Conservation (phyloP, 30 jellyfish, hydroid and myxozoan genomes). For the Turritopsis rubra region DNA sequence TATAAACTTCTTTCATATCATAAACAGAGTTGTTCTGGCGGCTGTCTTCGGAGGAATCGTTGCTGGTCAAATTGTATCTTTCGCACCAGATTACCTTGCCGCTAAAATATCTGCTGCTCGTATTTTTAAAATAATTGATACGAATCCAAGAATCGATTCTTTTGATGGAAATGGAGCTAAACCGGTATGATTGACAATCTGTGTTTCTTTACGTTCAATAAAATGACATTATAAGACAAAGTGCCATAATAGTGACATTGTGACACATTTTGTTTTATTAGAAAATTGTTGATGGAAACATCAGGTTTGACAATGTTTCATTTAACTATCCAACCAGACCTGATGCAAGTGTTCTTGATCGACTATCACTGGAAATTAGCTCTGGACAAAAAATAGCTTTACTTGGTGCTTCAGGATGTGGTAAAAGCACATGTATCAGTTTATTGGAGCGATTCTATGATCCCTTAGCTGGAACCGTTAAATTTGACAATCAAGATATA, state of each 20-base stretch:
- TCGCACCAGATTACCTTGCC: slow-evolving; percentile 87
- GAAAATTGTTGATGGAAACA: slow-evolving; percentile 56
- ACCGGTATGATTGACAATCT: slow-evolving; percentile 27
- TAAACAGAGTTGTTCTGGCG: slow-evolving; percentile 78
- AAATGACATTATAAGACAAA: no score
- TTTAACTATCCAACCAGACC: slow-evolving; percentile 87
- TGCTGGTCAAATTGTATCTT: slow-evolving; percentile 92
- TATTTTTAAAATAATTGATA: slow-evolving; percentile 67
- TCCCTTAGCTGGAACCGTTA: slow-evolving; percentile 62
- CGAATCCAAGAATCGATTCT: slow-evolving; percentile 65
- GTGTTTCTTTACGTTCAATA: neutral
- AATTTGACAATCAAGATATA: slow-evolving; percentile 53
- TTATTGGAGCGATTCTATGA: slow-evolving; percentile 77
- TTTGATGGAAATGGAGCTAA: slow-evolving; percentile 55
- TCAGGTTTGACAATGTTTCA: slow-evolving; percentile 36
- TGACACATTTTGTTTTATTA: slow-evolving; percentile 20
- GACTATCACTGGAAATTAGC: slow-evolving; percentile 31
- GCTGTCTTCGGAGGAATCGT: slow-evolving; percentile 87
- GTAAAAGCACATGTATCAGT: slow-evolving; percentile 82
- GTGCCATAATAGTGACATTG: no score
- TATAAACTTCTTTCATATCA: no score
- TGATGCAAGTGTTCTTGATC: slow-evolving; percentile 63
- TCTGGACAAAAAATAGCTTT: slow-evolving; percentile 89
- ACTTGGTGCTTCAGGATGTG: slow-evolving; percentile 96
- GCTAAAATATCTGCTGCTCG: slow-evolving; percentile 97